These are phyloP conservation scores for Actias luna DNA, from an alignment of 2,888 invertebrate species.

Conservation along the genomic window DNA sequence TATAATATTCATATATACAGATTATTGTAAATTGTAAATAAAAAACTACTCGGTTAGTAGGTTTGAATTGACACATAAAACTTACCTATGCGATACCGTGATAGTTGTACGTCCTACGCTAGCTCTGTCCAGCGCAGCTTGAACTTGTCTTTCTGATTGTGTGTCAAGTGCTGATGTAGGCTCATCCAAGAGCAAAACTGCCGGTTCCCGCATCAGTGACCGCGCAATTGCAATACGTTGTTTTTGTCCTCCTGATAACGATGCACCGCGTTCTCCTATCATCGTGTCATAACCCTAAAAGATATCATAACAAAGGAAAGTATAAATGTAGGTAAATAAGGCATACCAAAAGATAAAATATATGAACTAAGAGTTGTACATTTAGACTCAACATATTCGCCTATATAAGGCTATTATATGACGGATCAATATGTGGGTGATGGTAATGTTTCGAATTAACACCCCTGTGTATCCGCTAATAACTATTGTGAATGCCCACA, in stretches of 20 bases:
- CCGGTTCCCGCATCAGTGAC: conserved; percentile 88
- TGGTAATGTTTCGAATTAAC: too few relatives aligned
- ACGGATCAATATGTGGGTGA: too few relatives aligned
- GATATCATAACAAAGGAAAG: conserved; percentile 1
- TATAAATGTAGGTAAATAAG: not conserved
- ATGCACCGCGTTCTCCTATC: conserved; percentile 90
- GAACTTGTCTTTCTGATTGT: conserved; percentile 90
- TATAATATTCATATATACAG: too few relatives aligned
- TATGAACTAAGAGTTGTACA: too few relatives aligned
- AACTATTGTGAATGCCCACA: too few relatives aligned
- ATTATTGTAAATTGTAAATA: too few relatives aligned
- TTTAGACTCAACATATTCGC: too few relatives aligned
- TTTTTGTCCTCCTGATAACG: conserved; percentile 91
- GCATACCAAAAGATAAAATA: too few relatives aligned
- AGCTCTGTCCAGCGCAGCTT: conserved; percentile 88
- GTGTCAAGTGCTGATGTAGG: conserved; percentile 93
- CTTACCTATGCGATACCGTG: conserved; percentile 85
- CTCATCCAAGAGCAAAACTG: conserved; percentile 88
- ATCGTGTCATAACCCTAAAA: conserved; percentile 87
- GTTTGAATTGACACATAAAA: not conserved
- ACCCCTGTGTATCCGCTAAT: too few relatives aligned
- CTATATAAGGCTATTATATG: too few relatives aligned
- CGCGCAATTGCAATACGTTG: conserved; percentile 93
- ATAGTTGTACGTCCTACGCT: conserved; percentile 88
- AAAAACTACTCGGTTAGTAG: too few relatives aligned